Evolutionary conservation across 2,113 vertebrate genomes (phyloP), one percentile per base, ranked within the genome.

Genomic region (Rafetus swinhoei): DNA sequence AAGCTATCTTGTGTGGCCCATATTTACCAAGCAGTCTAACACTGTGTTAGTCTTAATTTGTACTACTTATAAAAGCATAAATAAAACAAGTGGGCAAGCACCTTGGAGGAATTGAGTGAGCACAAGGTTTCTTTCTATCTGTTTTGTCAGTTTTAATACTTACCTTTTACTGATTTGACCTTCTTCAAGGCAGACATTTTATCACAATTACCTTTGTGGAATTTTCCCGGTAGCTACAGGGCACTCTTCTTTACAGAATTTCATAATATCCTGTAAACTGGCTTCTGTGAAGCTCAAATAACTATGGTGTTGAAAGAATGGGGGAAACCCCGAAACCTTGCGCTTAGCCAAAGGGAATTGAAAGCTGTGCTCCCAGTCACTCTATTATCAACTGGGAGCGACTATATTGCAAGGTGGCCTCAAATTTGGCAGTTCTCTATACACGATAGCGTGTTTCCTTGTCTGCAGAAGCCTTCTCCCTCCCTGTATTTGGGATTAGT

Each of bases 171-270:
- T 93, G 16, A 54, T 90, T 94, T 57, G 69, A 11, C 15, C 1
- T 59, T 0, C 54, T n/a, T 57, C 32, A 45, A 25, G 55, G 12
- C 35, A 57, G 3, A 16, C 53, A 13, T 54, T 32, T 45, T 56
- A 69, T 15, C 35, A 50, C 45, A 13, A 2, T 74, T 0, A 0
- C 88, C 2, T 59, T 62, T 89, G 54, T 14, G 53, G 81, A 6
- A 7, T 88, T 88, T 53, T 1, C 0, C 72, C 3, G 56, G 39
- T 59, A 21, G 5, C 8, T 60, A 53, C 59, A 45, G 74, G 74
- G 6, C 39, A 72, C 39, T 50, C 12, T 35, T 77, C 22, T 32
- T 85, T 22, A 21, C 57, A 81, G n/a, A 57, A 57, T 21, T 50
- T 45, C 62, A 50, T 11, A 32, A 12, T 50, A 50, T 50, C 13